phyloP scores from a whole-genome alignment of 2,797 vertebrate species.

The Alca torda region DNA sequence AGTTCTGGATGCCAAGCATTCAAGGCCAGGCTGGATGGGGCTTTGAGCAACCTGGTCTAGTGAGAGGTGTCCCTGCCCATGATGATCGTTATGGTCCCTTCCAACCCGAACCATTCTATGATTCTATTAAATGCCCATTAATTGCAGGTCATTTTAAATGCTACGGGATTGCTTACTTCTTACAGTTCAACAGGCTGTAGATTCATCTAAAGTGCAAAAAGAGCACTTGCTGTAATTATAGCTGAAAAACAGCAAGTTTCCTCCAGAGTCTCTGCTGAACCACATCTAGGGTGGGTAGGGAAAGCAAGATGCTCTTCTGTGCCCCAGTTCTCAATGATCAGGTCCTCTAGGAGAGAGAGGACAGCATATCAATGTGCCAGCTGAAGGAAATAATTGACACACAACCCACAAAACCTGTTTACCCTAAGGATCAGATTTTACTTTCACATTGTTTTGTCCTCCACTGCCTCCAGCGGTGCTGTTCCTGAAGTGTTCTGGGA shows the following conservation, averaged over 20 bases:
- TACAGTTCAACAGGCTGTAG: background rate
- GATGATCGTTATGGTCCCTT: background rate
- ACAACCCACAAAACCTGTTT: background rate
- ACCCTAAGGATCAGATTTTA: background rate
- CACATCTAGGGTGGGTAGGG: background rate
- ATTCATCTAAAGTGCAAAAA: background rate
- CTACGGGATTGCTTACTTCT: background rate
- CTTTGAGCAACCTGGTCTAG: background rate
- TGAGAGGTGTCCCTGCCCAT: background rate
- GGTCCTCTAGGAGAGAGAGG: background rate
- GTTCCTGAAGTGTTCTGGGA: background rate
- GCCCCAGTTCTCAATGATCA: background rate
- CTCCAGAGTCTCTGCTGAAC: background rate
- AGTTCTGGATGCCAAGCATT: too few relatives aligned
- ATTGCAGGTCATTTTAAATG: background rate
- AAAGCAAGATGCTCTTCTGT: background rate
- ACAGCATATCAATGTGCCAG: background rate
- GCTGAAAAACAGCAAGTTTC: background rate
- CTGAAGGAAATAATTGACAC: background rate
- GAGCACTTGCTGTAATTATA: background rate
- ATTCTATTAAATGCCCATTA: background rate
- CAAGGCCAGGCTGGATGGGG: too few relatives aligned
- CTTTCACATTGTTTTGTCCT: background rate
- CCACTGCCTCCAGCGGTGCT: background rate
- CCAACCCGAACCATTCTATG: background rate